Base-by-base conservation (phyloP, 2,113 vertebrate genomes). In the Notothenia rossii region DNA sequence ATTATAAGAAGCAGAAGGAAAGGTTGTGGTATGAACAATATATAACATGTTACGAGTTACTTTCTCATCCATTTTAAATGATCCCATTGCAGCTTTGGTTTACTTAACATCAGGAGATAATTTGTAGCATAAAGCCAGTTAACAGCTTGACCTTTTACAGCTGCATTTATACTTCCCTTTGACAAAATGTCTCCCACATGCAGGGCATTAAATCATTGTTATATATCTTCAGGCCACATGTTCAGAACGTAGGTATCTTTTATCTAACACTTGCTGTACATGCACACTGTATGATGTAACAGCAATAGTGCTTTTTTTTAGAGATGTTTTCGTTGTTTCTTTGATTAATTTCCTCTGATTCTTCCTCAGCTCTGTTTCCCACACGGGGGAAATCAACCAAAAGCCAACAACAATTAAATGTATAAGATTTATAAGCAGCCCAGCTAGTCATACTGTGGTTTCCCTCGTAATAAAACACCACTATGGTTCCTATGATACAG, bases 371-470 rank as follows among this genome's bases (percentile, higher is more conserved):
- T 83, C 73, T 7, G 51, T 51, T 22, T 22, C 56, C 69, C 43
- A 61, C 87, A 77, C 72, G 43, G 2, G 86, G 87, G 88, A 93
- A 90, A 92, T 91, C 85, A 86, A 78, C 69, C 56, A 72, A 89
- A 88, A 85, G 74, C 76, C 48, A 86, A 84, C 82, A 79, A 87
- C 88, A 92, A 89, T 90, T 91, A 91, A 85, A 87, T 82, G 86
- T 82, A 90, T 79, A 81, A 81, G 85, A 91, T 90, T 88, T 88
- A 89, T 83, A 88, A 89, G 88, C 75, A 66, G 71, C 3, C 10
- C 29, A n/a, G 49, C 56, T 10, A 5, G 83, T 81, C 82, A 81
- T 74, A 54, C 66, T 82, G 77, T 65, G 60, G 83, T 69, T 87
- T 83, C 68, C 74, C 60, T 46, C 59, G 79, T 83, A 86, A 87